Evolutionary conservation across 2,797 vertebrate species (phyloP).

Genomic region (Aselliscus stoliczkanus): DNA sequence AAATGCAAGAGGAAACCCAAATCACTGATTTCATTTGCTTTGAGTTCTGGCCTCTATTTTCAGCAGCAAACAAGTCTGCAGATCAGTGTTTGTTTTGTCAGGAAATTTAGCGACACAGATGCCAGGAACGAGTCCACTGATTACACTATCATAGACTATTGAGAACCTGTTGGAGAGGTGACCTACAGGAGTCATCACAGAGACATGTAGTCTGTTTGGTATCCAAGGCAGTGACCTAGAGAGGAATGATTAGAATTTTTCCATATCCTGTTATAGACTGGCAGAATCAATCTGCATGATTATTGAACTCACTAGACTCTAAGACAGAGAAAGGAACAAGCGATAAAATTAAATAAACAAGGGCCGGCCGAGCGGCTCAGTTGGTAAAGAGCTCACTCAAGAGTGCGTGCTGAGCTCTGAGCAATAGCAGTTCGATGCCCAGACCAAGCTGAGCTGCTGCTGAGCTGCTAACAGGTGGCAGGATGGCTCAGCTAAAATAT

Average conservation of each 20-base stretch:
- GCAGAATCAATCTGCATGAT: background rate
- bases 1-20: background rate
- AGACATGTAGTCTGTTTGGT: background rate
- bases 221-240: background rate
- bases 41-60: background rate
- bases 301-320: slow-evolving; percentile 15
- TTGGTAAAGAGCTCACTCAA: too few species aligned
- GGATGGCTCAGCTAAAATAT: too few species aligned
- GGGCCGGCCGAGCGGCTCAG: too few species aligned
- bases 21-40: background rate
- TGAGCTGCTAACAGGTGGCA: too few species aligned
- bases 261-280: background rate
- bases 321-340: background rate
- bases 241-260: background rate
- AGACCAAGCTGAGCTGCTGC: too few species aligned
- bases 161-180: background rate
- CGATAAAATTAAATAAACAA: slow-evolving; percentile 55
- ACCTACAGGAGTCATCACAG: background rate
- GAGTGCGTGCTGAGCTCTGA: too few species aligned
- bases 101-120: slow-evolving; percentile 4
- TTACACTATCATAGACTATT: background rate
- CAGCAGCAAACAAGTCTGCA: slow-evolving; percentile 30
- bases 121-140: background rate
- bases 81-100: background rate
- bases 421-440: too few species aligned